Evolutionary conservation across 2,797 vertebrate species (phyloP).

Genomic region (Sebastes dallii): DNA sequence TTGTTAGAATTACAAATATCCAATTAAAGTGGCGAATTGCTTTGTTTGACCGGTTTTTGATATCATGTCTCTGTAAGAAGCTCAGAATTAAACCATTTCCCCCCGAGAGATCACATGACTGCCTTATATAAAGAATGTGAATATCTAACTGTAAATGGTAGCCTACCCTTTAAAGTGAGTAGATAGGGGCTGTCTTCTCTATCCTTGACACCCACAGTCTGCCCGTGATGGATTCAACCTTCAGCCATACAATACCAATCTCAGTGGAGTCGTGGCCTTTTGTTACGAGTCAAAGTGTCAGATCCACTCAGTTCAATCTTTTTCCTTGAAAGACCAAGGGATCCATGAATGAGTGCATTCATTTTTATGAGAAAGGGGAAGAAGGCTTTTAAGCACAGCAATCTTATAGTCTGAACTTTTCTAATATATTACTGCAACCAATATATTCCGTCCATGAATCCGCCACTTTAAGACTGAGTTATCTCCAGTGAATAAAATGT

Average conservation of each 20-base stretch:
- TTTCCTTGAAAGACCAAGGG: constrained; percentile 31
- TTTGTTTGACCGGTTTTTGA: not conserved
- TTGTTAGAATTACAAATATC: not conserved
- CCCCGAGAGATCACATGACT: not conserved
- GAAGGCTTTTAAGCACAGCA: not conserved
- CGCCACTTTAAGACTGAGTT: not conserved
- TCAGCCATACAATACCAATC: constrained; percentile 43
- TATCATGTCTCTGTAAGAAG: not conserved
- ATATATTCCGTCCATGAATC: not conserved
- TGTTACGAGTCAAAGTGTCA: constrained; percentile 52
- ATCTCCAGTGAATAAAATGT: not conserved
- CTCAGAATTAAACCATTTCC: not conserved
- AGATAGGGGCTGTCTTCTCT: constrained; percentile 20
- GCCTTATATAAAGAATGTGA: not conserved
- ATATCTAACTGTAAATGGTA: constrained; percentile 2
- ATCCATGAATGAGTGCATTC: constrained; percentile 22
- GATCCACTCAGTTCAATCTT: constrained; percentile 35
- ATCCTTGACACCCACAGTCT: constrained; percentile 7
- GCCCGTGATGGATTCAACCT: constrained; percentile 45
- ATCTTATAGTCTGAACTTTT: not conserved
- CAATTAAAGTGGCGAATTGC: not conserved
- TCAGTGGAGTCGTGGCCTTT: constrained; percentile 54
- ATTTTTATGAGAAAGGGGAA: not conserved
- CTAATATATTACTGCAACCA: not conserved
- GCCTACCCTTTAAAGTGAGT: constrained; percentile 19